These are phyloP conservation scores for Protonemura montana DNA, from an alignment of 2,888 invertebrate genomes.

Conservation along the genomic window DNA sequence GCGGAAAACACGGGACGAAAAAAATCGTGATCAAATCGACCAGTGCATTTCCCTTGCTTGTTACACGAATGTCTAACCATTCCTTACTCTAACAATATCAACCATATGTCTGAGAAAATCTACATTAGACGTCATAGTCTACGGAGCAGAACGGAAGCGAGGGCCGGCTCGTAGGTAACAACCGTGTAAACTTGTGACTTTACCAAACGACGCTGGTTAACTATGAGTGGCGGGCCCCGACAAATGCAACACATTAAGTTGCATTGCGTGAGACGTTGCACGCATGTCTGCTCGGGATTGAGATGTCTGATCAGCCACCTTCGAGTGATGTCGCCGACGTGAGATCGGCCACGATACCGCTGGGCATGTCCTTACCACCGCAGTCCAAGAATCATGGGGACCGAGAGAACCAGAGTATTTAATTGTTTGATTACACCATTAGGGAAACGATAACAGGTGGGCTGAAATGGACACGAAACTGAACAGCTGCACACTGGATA, in stretches of 20 bases:
- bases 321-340: background rate
- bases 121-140: background rate
- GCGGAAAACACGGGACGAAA: background rate
- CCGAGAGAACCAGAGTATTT: too few relatives aligned
- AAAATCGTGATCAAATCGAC: background rate
- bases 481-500: too few relatives aligned
- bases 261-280: background rate
- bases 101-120: background rate
- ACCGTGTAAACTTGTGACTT: slow-evolving; percentile 7
- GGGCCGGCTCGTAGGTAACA: background rate
- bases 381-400: too few relatives aligned
- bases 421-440: too few relatives aligned
- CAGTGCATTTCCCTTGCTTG: background rate
- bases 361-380: too few relatives aligned
- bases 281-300: background rate
- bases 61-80: background rate
- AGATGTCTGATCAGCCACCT: background rate
- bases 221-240: background rate
- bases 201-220: background rate
- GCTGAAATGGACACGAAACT: too few relatives aligned
- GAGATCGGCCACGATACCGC: too few relatives aligned
- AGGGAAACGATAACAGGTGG: too few relatives aligned
- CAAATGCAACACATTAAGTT: background rate
- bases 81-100: background rate
- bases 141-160: background rate